Percentiles rank a stretch among this genome's conserved stretches.
These are phyloP conservation scores for Phalangium opilio DNA, from an alignment of 2,888 invertebrate species.

Conservation along the genomic window DNA sequence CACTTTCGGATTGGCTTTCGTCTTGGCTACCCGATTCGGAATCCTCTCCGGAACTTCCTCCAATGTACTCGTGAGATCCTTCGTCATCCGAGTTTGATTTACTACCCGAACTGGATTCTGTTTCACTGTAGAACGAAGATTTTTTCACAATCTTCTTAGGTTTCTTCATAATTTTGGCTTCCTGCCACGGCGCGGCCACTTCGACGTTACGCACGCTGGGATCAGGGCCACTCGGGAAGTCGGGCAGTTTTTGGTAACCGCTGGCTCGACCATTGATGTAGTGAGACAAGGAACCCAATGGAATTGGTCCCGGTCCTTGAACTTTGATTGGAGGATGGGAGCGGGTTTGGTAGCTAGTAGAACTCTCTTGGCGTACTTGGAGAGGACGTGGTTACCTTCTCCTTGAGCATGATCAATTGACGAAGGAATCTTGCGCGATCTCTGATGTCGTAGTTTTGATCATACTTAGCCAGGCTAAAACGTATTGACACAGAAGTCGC, in stretches of 20 bases:
- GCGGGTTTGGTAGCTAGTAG: constrained; percentile 88
- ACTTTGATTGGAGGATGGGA: constrained; percentile 67
- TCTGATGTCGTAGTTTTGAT: constrained; percentile 92
- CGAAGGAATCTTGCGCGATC: constrained; percentile 83
- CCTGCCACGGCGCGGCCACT: constrained; percentile 26
- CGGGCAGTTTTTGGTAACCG: constrained; percentile 78
- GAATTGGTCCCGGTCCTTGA: constrained; percentile 63
- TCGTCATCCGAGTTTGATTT: no score
- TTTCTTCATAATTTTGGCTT: constrained; percentile 17
- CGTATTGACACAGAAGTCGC: constrained; percentile 71
- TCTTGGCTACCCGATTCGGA: no score
- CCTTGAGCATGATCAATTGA: constrained; percentile 52
- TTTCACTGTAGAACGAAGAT: constrained; percentile 47
- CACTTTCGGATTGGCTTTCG: no score
- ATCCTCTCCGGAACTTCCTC: no score
- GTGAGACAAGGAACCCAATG: constrained; percentile 91
- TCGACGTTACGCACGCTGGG: constrained; percentile 60
- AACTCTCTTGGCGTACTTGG: constrained; percentile 58
- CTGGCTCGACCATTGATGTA: constrained; percentile 69
- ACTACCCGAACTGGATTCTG: constrained; percentile 27
- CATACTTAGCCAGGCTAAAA: constrained; percentile 83
- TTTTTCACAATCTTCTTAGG: constrained; percentile 37
- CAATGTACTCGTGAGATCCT: no score
- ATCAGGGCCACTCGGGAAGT: constrained; percentile 63
- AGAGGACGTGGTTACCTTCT: constrained; percentile 38